Evolutionary conservation across 2,888 invertebrate genomes (phyloP), one percentile per base, ranked within the genome.

Genomic region (Flabesymbios commensalis): DNA sequence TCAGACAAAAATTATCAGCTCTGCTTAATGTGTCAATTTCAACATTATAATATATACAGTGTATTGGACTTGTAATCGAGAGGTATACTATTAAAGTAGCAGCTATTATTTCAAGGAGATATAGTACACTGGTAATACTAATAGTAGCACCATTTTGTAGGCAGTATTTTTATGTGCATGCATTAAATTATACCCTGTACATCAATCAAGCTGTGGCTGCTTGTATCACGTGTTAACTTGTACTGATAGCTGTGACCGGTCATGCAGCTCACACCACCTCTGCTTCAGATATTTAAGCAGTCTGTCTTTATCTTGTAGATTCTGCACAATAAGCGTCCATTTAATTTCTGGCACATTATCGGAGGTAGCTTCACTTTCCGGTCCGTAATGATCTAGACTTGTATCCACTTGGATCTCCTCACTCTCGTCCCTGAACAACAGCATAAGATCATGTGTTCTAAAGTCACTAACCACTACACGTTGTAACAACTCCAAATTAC

Each of bases 371-470:
- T 67, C 68, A 33, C 65, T 3, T 0, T 45, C 64, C 14, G 63
- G 22, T 52, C 75, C 72, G 63, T 77, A 80, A 61, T 80, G 75
- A 51, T 79, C 76, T 4, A 73, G 65, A 26, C 65, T 69, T 0
- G 72, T 61, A 58, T 79, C 78, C 2, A 80, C 76, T 24, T 74
- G 69, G 24, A 80, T 74, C 28, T 77, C 80, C 51, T 77, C 76
- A 3, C 67, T 65, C 61, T 78, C 78, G 55, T 80, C 80, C 22
- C 74, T 70, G 64, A 79, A 79, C 39, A 77, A 73, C 10, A 80
- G 67, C 26, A 70, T 70, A 4, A 79, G 54, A 31, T 71, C 68
- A 56, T 76, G 73, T n/a, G 65, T 65, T 32, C 70, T 67, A 17
- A 64, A 59, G 42, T 65, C 64, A 39, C 66, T 72, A 24, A 76